Conservation (phyloP, 2,113 vertebrate species). For the Heliornis fulica region DNA sequence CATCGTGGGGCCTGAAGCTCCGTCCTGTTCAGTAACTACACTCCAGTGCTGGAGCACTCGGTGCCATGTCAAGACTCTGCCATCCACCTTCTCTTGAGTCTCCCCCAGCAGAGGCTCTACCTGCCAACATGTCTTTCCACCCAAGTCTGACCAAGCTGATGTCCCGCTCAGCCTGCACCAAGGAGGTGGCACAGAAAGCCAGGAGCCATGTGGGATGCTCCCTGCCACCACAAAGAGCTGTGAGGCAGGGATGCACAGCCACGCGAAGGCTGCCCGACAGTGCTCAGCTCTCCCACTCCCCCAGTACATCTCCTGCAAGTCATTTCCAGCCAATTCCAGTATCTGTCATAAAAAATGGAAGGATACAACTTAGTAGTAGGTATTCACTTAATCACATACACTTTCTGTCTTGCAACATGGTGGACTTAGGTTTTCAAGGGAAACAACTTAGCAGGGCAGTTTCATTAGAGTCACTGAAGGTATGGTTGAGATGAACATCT, state of each 20-base stretch:
- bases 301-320: background rate
- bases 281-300: background rate
- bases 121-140: background rate
- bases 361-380: background rate
- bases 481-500: background rate
- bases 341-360: background rate
- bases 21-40: fast-evolving
- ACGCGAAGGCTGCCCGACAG: background rate
- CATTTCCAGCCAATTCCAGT: background rate
- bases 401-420: background rate
- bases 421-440: background rate
- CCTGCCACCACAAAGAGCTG: background rate
- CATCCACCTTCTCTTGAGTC: background rate
- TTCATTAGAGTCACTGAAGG: background rate
- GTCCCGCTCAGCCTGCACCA: background rate
- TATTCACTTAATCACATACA: background rate
- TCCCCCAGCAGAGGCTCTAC: background rate
- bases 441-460: background rate
- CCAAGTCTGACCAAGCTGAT: background rate
- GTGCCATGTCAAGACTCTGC: fast-evolving
- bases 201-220: background rate
- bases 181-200: background rate
- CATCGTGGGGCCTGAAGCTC: fast-evolving
- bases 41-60: fast-evolving
- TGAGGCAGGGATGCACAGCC: background rate